Base-by-base conservation (phyloP, 1,140 invertebrate genomes). In the Drosophila sulfurigaster region DNA sequence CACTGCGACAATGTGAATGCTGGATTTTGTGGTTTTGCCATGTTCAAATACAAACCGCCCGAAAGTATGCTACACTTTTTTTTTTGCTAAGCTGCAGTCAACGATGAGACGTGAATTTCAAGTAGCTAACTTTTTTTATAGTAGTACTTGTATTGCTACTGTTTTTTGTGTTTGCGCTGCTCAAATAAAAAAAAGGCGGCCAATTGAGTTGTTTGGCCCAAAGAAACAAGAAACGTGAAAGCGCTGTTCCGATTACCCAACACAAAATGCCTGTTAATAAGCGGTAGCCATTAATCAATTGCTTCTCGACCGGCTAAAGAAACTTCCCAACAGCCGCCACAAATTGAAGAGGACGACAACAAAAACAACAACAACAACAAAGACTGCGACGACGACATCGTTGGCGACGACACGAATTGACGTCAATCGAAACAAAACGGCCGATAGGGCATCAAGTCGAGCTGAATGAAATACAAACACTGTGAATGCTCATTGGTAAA, bases 281-380 rank as follows among this genome's bases (percentile, higher is more conserved):
- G 52, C 68, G 60, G 15, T 20, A 69, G 59, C 46, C 83, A 83
- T 89, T 88, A 87, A 87, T 87, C 80, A 87, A 83, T 80, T 78
- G 74, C 20, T 60, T 32, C 52, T 66, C 64, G 13, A 67, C 16
- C 69, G 16, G 16, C 15, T 75, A 32, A 81, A 64, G 67, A 38
- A 70, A 82, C 45, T 82, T 64, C 11, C 15, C 35, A 6, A n/a
- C 5, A 51, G 10, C 7, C n/a, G 4, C 41, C 49, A 49, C 64
- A 59, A 72, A 57, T 65, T 65, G 62, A n/a, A 30, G 48, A 25
- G 48, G 20, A 41, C 11, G 10, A 41, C 28, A 13, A 67, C 20
- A 48, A 6, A 5, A 32, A 32, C 30, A 32, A 41, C 28, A 13
- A 67, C 20, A 48, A 6, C 32, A 32, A 32, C 32, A 32, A 8